phyloP scores from a whole-genome alignment of 2,888 invertebrate species.

The Lithophane socia region DNA sequence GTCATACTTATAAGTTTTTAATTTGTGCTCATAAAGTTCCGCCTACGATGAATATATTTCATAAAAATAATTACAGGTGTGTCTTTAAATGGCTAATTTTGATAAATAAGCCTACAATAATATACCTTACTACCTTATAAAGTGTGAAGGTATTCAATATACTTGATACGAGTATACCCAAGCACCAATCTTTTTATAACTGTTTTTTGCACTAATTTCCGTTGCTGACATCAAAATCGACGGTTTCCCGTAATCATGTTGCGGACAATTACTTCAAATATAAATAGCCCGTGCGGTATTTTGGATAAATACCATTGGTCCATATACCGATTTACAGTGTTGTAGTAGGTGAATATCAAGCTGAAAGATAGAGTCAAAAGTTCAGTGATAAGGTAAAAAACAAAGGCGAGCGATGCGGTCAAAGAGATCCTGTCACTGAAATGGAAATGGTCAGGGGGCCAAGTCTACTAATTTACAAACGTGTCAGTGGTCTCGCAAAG shows the following conservation, averaged over 20 bases:
- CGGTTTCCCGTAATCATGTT: not conserved
- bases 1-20: constrained; percentile 38
- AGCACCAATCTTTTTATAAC: not conserved
- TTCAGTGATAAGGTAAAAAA: no score
- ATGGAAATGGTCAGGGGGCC: no score
- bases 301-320: not conserved
- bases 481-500: no score
- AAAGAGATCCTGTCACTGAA: no score
- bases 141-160: not conserved
- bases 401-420: no score
- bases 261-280: not conserved
- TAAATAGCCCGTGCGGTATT: not conserved
- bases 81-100: constrained; percentile 17
- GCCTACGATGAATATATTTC: constrained; percentile 18
- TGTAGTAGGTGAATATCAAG: not conserved
- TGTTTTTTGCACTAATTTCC: not conserved
- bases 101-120: not conserved
- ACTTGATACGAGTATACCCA: not conserved
- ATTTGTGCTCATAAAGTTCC: constrained; percentile 20
- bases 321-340: no score
- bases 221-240: no score
- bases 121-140: no score
- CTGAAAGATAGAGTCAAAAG: no score
- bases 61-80: constrained; percentile 28
- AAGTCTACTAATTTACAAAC: no score